Percentiles rank a stretch among this genome's conserved stretches.
Evolutionary conservation across 2,888 invertebrate genomes (phyloP).

Genomic region (Megaustenia siamemsis): DNA sequence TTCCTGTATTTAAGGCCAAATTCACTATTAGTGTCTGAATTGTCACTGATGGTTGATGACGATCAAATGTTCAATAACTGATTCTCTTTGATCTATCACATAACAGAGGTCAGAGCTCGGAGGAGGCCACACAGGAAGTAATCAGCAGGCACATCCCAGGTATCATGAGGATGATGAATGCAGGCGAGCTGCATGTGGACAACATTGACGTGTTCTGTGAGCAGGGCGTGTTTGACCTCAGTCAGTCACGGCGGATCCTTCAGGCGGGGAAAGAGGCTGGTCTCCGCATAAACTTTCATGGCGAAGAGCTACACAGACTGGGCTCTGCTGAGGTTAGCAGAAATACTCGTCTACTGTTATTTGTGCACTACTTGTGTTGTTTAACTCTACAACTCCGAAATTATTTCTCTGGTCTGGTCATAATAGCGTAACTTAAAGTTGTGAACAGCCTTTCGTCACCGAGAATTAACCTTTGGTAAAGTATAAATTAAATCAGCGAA

Average conservation of each 20-base stretch:
- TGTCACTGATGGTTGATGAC: too few relatives aligned
- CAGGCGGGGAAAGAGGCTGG: conserved; percentile 81
- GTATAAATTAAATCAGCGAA: too few relatives aligned
- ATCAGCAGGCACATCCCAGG: conserved; percentile 81
- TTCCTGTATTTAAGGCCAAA: too few relatives aligned
- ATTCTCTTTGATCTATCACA: not conserved
- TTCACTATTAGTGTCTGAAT: too few relatives aligned
- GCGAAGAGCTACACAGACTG: conserved; percentile 83
- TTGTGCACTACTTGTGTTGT: too few relatives aligned
- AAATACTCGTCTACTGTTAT: too few relatives aligned
- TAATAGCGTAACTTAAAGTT: too few relatives aligned
- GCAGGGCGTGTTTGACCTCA: conserved; percentile 81
- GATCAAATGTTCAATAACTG: not conserved
- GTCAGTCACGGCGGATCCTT: conserved; percentile 81
- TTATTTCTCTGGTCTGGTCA: too few relatives aligned
- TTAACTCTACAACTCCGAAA: too few relatives aligned
- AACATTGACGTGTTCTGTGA: conserved; percentile 85
- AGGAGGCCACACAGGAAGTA: conserved; percentile 81
- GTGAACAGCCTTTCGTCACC: too few relatives aligned
- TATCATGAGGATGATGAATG: conserved; percentile 76
- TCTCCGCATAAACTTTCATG: conserved; percentile 83
- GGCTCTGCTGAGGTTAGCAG: conserved; percentile 82
- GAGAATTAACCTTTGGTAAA: too few relatives aligned
- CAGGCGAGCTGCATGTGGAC: conserved; percentile 80
- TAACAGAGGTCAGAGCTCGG: conserved; percentile 81